Percentiles rank a stretch among this genome's conserved stretches.
phyloP scores from a whole-genome alignment of 2,797 vertebrate genomes.

The Chloroceryle inda region DNA sequence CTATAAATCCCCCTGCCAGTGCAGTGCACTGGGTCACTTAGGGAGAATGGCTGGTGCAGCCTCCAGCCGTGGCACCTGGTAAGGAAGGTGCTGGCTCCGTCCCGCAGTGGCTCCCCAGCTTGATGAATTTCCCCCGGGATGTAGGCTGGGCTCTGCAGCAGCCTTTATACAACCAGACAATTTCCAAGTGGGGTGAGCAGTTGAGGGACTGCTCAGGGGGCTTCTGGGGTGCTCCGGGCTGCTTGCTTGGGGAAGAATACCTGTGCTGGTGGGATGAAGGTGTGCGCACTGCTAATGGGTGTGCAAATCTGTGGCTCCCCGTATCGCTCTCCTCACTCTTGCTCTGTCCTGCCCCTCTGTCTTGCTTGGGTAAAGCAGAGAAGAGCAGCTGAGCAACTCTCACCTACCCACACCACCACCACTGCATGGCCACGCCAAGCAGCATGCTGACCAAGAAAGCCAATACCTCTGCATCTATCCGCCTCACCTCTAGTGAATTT shows the following conservation, averaged over 20 bases:
- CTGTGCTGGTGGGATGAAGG: not conserved
- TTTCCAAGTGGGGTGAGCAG: not conserved
- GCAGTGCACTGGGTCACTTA: rapidly evolving
- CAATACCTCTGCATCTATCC: not conserved
- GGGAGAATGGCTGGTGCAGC: not conserved
- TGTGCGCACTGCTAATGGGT: not conserved
- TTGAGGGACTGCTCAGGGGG: rapidly evolving
- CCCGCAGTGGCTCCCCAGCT: rapidly evolving
- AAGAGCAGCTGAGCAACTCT: not conserved
- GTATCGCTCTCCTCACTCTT: not conserved
- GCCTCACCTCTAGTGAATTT: constrained; percentile 13
- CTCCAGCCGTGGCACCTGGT: rapidly evolving
- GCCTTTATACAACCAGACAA: not conserved
- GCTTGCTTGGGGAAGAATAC: not conserved
- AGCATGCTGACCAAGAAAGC: not conserved
- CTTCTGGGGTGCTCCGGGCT: not conserved
- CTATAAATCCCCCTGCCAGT: not conserved
- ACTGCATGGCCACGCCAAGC: rapidly evolving
- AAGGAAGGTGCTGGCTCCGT: not conserved
- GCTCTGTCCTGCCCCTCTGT: not conserved
- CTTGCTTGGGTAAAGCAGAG: not conserved
- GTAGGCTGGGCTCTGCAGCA: not conserved
- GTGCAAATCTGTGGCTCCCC: not conserved
- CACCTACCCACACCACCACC: not conserved
- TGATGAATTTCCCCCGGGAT: not conserved